Evolutionary conservation across 2,888 invertebrate genomes (phyloP), one percentile per base, ranked within the genome.

Genomic region (Pristionchus fissidentatus): DNA sequence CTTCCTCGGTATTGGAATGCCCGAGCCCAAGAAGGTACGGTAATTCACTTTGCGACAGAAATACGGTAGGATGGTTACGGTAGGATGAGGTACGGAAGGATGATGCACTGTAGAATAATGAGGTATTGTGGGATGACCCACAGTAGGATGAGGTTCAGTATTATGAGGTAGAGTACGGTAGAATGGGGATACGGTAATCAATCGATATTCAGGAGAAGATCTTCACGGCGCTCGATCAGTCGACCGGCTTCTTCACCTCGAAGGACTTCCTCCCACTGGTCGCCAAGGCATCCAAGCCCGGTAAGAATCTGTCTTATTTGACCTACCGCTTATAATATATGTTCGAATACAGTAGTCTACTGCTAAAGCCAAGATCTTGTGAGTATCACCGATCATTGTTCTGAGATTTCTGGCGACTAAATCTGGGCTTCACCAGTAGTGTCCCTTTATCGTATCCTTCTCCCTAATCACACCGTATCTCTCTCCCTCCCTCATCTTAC

Each of bases 231-330:
- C 94, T 98, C 0, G 95, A 95, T 0, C 93, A 94, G 83, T 94
- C 95, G 13, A 95, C 95, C 94, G 98, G 98, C 0, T 98, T 97
- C 93, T 98, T 95, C 92, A 97, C 98, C 0, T 98, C 98, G 73
- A 99, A 99, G 93, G 95, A 95, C 87, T 98, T 98, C 92, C 93
- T 99, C 82, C 98, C 98, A 0, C 93, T 95, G 62, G 98, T 98
- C 0, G 94, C 98, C 0, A 94, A 94, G 89, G 96, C 96, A 35
- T 97, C 97, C 92, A 99, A 99, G 93, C 95, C 95, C 90, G 96
- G 96, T 94, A 91, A 73, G 26, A 46, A 49, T 79, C 83, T 3
- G 19, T 41, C 38, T 84, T 57, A 35, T 29, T 22, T 13, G 13
- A 22, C 22, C 22, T 19, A 22, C 55, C 32, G 19, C 43, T 60